Evolutionary conservation across 2,888 invertebrate species (phyloP), one percentile per base, ranked within the genome.

Genomic region (Nemotelus pantherinus): DNA sequence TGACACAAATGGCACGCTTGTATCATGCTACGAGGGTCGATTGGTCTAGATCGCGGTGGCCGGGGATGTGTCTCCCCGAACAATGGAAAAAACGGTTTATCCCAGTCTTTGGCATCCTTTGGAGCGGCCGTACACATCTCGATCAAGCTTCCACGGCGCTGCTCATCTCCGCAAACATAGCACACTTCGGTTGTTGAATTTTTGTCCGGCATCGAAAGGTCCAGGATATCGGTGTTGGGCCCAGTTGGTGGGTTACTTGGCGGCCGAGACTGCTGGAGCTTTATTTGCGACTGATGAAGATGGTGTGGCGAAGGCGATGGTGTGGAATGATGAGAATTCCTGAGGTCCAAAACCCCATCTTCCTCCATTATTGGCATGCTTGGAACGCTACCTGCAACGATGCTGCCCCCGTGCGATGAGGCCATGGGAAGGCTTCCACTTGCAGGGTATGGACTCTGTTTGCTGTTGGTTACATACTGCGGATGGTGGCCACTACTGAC

Each of bases 141-240:
- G 84, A 91, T 91, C 47, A 95, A 90, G 81, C 95, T 94, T 80
- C 95, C 95, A 77, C 94, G 91, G 82, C 93, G 91, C 87, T 93
- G 94, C 87, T 95, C 95, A 85, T 95, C 95, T 41, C 96, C 96
- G 87, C 96, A 96, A 25, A 95, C 94, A 87, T 95, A 96, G 87
- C 95, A 95, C 75, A 95, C 95, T 88, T 95, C 95, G 43, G 95
- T 95, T 82, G 93, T 92, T 10, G 95, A 94, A 89, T 95, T 95
- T 89, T 95, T 95, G 88, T 95, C 95, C 9, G 95, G 95, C 95
- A 96, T 95, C 80, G 95, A 95, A 79, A 96, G 89, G 88, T 96
- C 95, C 79, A 95, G 89, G 83, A 95, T 95, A 85, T 95, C 95
- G 63, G 91, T 48, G 78, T 83, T 80, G 84, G 80, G 88, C 87